Percentiles rank a stretch among this genome's conserved stretches.
Evolutionary conservation across 2,888 invertebrate species (phyloP).

Genomic region (Hipparchia semele): DNA sequence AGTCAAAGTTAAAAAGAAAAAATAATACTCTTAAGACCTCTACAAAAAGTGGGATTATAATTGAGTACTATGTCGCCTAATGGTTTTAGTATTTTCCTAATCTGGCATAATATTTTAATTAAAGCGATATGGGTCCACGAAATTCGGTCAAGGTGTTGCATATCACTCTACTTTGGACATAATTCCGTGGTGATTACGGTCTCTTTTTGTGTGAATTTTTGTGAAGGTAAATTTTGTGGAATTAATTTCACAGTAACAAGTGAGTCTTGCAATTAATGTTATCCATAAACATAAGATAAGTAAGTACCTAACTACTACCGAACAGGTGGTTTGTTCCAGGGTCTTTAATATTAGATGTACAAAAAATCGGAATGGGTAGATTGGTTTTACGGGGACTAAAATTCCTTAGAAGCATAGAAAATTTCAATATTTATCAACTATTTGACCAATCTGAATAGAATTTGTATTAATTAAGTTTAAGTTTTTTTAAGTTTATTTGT

Average conservation of each 20-base stretch:
- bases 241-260: background rate
- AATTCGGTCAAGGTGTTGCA: slow-evolving; percentile 34
- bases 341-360: no score
- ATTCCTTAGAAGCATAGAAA: background rate
- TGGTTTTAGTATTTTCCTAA: slow-evolving; percentile 26
- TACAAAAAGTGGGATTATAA: background rate
- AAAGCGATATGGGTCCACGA: slow-evolving; percentile 26
- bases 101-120: slow-evolving; percentile 40
- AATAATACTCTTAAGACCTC: background rate
- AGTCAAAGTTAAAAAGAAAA: no score
- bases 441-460: background rate
- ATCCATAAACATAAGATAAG: background rate
- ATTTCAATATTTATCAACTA: background rate
- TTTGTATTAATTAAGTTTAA: no score
- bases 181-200: background rate
- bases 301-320: no score
- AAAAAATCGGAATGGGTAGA: no score
- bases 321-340: no score
- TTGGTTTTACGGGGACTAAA: no score
- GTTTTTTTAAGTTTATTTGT: no score
- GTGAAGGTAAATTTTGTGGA: slow-evolving; percentile 9
- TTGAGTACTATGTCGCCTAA: slow-evolving; percentile 3
- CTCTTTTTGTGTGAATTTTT: slow-evolving; percentile 11
- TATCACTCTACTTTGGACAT: slow-evolving; percentile 21
- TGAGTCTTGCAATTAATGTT: background rate